Base-by-base conservation (phyloP, 1,140 invertebrate genomes). In the Drosophila kepulauana region DNA sequence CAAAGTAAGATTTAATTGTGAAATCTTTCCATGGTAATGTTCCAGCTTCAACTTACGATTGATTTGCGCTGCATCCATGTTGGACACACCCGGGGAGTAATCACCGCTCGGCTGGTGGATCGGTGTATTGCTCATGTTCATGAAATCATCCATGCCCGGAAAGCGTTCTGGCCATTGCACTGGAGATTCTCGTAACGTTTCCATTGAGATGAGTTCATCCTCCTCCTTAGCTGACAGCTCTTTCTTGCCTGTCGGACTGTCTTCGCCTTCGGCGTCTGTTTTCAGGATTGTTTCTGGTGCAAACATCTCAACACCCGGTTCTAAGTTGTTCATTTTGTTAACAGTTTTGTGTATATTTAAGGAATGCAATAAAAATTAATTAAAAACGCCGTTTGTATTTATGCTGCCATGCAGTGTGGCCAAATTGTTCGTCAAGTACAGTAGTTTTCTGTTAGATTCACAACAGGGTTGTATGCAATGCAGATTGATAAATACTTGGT, bases 81-180 rank as follows among this genome's bases (percentile, higher is more conserved):
- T 92, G n/a, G 94, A 95, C 6, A 95, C 88, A 13, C 93, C 94
- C 75, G 93, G 94, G n/a, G 93, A 93, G 94, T 94, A 95, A 11
- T 94, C 93, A 43, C 93, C 92, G 68, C 93, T 94, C 41, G 94
- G 94, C 81, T 92, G 89, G 88, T 94, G 89, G 91, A 94, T 85
- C 10, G 92, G 88, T 80, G 87, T 93, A 65, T 91, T 93, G 91
- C 82, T 93, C 68, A 93, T 81, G 43, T 94, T 94, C 41, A 95
- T 94, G 93, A 96, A 97, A 64, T 96, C 95, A 11, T 95, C 95
- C 33, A 97, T 95, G 59, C 96, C 96, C 62, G 96, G 96, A 93
- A 97, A 97, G 94, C 97, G 96, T 93, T 98, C 97, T 43, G 98
- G 98, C 98, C 98, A 99, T 86, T 98, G 92, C 88, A 98, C 97